Evolutionary conservation across 2,113 vertebrate genomes (phyloP).

Genomic region (Telmatochromis sp.): DNA sequence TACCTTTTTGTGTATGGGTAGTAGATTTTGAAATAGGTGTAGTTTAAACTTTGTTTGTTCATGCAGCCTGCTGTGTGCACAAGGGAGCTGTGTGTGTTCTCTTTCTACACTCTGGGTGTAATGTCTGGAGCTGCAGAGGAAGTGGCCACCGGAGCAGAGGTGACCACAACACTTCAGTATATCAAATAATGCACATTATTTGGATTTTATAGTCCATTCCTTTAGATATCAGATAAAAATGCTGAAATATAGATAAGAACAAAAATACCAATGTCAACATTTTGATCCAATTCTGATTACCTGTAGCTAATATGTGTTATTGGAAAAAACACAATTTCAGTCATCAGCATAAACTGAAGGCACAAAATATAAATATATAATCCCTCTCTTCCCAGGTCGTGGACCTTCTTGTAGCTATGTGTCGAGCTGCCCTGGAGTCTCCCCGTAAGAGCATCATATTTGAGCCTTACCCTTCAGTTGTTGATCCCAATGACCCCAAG

Average conservation of each 20-base stretch:
- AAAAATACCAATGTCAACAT: not conserved
- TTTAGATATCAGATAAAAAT: not conserved
- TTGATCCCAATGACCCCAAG: conserved; percentile 97
- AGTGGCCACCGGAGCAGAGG: conserved; percentile 97
- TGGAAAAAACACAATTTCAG: not conserved
- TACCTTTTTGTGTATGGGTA: not conserved
- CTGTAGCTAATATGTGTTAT: not conserved
- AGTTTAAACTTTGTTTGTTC: not conserved
- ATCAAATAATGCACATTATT: not conserved
- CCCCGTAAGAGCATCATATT: conserved; percentile 99
- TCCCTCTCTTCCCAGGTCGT: conserved; percentile 77
- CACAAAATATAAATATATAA: not conserved
- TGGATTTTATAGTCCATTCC: not conserved
- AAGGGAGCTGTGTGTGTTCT: conserved; percentile 95
- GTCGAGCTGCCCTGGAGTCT: conserved; percentile 92
- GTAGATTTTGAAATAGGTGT: not conserved
- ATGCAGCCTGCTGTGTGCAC: conserved; percentile 93
- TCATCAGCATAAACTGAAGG: not conserved
- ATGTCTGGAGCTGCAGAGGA: conserved; percentile 98
- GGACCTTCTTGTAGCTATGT: conserved; percentile 96
- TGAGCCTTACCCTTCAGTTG: conserved; percentile 96
- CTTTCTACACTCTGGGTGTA: conserved; percentile 97
- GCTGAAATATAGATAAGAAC: rapidly evolving
- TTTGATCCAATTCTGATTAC: not conserved
- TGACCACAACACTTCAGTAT: conserved; percentile 36